Evolutionary conservation across 2,888 invertebrate genomes (phyloP).

Genomic region (Adineta ricciae): DNA sequence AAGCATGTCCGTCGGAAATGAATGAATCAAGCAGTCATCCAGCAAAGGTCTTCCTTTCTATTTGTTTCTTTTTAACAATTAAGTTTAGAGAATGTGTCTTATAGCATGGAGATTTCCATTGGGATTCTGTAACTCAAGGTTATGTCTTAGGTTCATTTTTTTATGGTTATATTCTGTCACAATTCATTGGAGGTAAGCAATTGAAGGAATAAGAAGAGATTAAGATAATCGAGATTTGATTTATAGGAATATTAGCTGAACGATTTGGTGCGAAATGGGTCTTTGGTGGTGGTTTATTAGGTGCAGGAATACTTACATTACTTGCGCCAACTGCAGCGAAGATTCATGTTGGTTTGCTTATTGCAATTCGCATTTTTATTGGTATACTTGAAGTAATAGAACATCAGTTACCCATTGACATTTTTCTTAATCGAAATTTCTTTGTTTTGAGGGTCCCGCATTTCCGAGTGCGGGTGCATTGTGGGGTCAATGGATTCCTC

Average conservation of each 20-base stretch:
- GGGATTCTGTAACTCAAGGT: conserved; percentile 25
- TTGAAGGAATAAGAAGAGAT: background rate
- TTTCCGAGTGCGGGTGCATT: background rate
- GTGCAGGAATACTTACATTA: conserved; percentile 22
- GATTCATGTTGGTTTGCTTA: background rate
- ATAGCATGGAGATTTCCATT: conserved; percentile 27
- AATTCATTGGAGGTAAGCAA: background rate
- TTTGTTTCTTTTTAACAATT: background rate
- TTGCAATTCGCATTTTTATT: conserved; percentile 26
- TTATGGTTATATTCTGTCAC: conserved; percentile 28
- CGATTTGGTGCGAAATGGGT: conserved; percentile 21
- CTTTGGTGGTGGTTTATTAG: conserved; percentile 25
- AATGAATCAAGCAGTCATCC: background rate
- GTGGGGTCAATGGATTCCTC: conserved; percentile 4
- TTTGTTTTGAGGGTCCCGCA: background rate
- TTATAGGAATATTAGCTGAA: conserved; percentile 37
- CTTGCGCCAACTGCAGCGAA: conserved; percentile 25
- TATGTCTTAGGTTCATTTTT: conserved; percentile 23
- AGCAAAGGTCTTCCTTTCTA: background rate
- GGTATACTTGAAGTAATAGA: conserved; percentile 14
- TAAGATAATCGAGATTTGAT: background rate
- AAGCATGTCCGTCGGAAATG: background rate
- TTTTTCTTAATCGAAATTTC: background rate
- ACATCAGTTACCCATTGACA: background rate
- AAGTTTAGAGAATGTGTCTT: background rate